Base-by-base conservation (phyloP, 2,797 vertebrate genomes). In the Sebastes itinus region DNA sequence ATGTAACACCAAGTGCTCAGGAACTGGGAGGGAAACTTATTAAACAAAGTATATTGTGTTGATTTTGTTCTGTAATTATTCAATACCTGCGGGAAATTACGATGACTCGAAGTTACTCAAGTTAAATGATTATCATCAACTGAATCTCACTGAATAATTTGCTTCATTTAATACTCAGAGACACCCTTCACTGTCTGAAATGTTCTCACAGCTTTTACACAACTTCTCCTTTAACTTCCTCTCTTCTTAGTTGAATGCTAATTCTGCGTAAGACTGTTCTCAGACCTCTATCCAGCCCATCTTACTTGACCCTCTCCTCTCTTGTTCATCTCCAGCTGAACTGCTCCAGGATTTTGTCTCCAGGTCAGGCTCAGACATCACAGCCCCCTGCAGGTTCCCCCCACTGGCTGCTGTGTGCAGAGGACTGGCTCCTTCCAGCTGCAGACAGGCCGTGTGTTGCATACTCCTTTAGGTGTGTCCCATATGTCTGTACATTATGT, bases 401-500 rank as follows among this genome's bases (percentile, higher is more conserved):
- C 35, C 87, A 32, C 13, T 96, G 95, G 93, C 77, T 91, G 75
- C 88, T 96, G 75, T 96, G 96, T 82, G 91, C 94, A 1, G 94
- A 95, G 71, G 90, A 93, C 86, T 95, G 95, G 94, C 91, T 93
- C 72, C 84, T 95, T 76, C 93, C 93, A 58, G 79, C 66, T 65
- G 74, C 46, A 70, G 81, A 79, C 30, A 42, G 35, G 42, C 81
- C 72, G 4, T 96, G 96, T 90, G 87, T 96, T 69, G 94, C 93
- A 7, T 96, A 96, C 86, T 95, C 94, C 70, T 96, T 96, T 91
- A 96, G 96, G 96, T 96, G 83, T 55, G 89, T 28, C 70, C 42
- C 59, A 56, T 75, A 66, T 69, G 70, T 78, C 65, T 85, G 63
- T 54, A 69, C 72, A 70, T 25, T 80, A 49, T 65, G 33, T 75